These are phyloP conservation scores for Aproaerema taeniolella DNA, from an alignment of 2,888 invertebrate species.

Conservation along the genomic window DNA sequence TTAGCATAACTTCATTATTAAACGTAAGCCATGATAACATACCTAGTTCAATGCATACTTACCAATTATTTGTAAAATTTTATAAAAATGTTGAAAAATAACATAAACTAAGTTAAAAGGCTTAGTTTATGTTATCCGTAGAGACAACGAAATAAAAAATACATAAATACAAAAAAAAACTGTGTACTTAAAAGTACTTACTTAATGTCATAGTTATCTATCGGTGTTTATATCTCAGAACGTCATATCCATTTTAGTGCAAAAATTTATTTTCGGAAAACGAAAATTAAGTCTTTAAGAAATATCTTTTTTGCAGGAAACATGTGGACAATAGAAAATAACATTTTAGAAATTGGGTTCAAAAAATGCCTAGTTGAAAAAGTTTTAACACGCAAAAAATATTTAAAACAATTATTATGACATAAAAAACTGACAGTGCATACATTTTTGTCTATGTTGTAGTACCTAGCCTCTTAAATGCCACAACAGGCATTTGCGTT, in stretches of 20 bases:
- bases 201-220: constrained; percentile 66
- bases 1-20: too few species aligned
- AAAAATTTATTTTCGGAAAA: constrained; percentile 23
- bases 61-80: too few species aligned
- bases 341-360: background rate
- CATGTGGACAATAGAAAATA: constrained; percentile 17
- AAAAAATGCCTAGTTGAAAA: constrained; percentile 1
- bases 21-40: too few species aligned
- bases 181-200: constrained; percentile 57
- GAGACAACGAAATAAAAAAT: constrained; percentile 69
- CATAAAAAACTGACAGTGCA: constrained; percentile 51
- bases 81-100: too few species aligned
- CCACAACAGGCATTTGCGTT: constrained; percentile 66
- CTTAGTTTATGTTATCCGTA: constrained; percentile 53
- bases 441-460: constrained; percentile 48
- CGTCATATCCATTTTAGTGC: constrained; percentile 60
- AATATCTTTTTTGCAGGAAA: background rate
- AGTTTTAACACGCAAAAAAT: constrained; percentile 8
- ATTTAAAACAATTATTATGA: constrained; percentile 2
- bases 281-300: constrained; percentile 5
- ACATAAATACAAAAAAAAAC: constrained; percentile 64
- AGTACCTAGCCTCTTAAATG: constrained; percentile 57
- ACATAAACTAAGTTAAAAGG: constrained; percentile 36
- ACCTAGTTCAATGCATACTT: too few species aligned
- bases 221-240: constrained; percentile 44